Evolutionary conservation across 92 coral and sea anemone genomes (phyloP).

Genomic region (Heteractis magnifica): DNA sequence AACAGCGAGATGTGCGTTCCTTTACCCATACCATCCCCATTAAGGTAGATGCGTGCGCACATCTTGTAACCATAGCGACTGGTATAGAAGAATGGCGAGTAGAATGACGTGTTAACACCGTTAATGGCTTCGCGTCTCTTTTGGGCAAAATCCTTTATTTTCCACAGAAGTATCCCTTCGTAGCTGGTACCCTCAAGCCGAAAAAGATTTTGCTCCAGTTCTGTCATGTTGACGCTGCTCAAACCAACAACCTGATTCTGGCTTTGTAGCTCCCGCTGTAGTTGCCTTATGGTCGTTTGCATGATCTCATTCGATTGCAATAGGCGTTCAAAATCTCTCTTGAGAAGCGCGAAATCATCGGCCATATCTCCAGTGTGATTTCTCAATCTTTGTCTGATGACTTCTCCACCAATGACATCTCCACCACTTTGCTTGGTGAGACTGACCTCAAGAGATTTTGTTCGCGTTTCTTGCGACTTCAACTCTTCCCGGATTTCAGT

Average conservation of each 20-base stretch:
- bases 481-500: conserved; percentile 9
- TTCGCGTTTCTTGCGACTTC: not conserved
- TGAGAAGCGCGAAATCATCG: not conserved
- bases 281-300: not conserved
- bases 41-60: conserved; percentile 78
- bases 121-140: conserved; percentile 61
- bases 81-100: conserved; percentile 83
- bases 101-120: conserved; percentile 67
- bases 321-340: not conserved
- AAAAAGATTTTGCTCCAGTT: conserved; percentile 7
- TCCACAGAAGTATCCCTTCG: conserved; percentile 35
- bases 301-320: not conserved
- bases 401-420: not conserved
- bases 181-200: conserved; percentile 15
- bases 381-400: not conserved
- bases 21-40: conserved; percentile 86
- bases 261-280: not conserved
- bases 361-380: conserved; percentile 4
- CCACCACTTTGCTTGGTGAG: not conserved
- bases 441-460: not conserved
- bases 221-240: conserved; percentile 16
- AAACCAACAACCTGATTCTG: conserved; percentile 12
- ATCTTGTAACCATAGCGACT: conserved; percentile 91
- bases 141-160: conserved; percentile 21
- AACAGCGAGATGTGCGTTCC: conserved; percentile 80